Evolutionary conservation across 2,797 vertebrate genomes (phyloP), one percentile per base, ranked within the genome.

Genomic region (Gobio occitaniae): DNA sequence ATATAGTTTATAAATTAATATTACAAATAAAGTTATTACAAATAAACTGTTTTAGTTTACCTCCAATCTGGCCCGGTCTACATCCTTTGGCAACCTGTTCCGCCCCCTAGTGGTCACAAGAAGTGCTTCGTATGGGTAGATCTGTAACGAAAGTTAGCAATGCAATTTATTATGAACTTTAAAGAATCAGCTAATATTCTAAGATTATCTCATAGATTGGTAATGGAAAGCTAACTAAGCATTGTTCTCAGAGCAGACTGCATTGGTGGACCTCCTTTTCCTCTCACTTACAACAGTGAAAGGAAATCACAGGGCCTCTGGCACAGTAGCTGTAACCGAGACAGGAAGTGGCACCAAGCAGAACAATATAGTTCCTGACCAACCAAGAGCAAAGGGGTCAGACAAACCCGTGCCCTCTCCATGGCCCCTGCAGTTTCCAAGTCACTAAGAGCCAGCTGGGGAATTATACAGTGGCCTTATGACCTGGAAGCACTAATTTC

Each of bases 81-180:
- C 97, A 6, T 99, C 98, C 93, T 97, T 99, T 90, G 98, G 98
- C 83, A 99, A 94, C 83, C 95, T 96, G 90, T 96, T 98, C 84
- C 97, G 96, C 84, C 98, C 98, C 85, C 98, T 97, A 0, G 97
- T 99, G 95, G 98, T 99, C 89, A 99, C 97, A 89, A 99, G 95
- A 70, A 99, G 96, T 25, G 96, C 95, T 85, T 99, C 98, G 6
- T 99, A 99, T 3, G 98, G 98, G 87, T 98, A 98, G 88, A 98
- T 95, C 98, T 99, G 85, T 29, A 87, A 87, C 68, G 16, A 79
- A 19, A 68, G 6, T 16, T 68, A 29, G 29, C 36, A 54, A 48
- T 29, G 17, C 10, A 66, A 19, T 25, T 52, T 9, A 68, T 17
- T 61, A 54, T 59, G 19, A 15, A 12, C 3, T 50, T 75, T 29